Evolutionary conservation across 2,888 invertebrate genomes (phyloP), one percentile per base, ranked within the genome.

Genomic region (Auanema sp.): DNA sequence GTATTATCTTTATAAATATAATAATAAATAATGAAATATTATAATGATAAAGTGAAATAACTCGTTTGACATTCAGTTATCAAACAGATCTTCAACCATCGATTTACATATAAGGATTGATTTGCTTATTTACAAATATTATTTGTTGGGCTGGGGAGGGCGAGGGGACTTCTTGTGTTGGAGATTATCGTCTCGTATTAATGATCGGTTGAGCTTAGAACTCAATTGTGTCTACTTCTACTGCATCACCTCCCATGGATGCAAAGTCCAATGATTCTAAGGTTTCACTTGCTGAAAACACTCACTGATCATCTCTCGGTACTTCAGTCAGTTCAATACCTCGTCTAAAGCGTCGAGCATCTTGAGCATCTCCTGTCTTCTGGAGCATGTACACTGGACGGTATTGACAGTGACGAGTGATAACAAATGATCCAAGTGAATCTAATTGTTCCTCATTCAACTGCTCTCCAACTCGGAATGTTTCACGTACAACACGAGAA

Each of bases 401-500:
- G 58, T 69, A 73, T n/a, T 66, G 63, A 44, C 79, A 79, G 47
- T 79, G 79, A 33, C 72, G 69, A 14, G 66, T 68, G 42, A 79
- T 69, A 72, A 79, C 78, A 49, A 76, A 64, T 40, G 71, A 71
- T 52, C 65, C 68, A 24, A 79, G 52, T 1, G 61, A 62, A 40
- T 54, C 54, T 24, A 79, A 60, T 41, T 79, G 78, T 23, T 64
- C 64, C 23, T 66, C 25, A 21, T 64, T 69, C 50, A 79, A 59
- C 8, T 65, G 72, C 12, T 60, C 57, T 53, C 78, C 79, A n/a
- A 80, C 80, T 10, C 73, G 68, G 73, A 70, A 80, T 1, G 73
- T 76, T 60, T 81, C 79, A 52, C 76, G 76, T 41, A 81, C 75
- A 51, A 80, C 79, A 6, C 69, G 65, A 4, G 78, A 58, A n/a